Base-by-base conservation (phyloP, 1,140 invertebrate species). In the Psix sp. region DNA sequence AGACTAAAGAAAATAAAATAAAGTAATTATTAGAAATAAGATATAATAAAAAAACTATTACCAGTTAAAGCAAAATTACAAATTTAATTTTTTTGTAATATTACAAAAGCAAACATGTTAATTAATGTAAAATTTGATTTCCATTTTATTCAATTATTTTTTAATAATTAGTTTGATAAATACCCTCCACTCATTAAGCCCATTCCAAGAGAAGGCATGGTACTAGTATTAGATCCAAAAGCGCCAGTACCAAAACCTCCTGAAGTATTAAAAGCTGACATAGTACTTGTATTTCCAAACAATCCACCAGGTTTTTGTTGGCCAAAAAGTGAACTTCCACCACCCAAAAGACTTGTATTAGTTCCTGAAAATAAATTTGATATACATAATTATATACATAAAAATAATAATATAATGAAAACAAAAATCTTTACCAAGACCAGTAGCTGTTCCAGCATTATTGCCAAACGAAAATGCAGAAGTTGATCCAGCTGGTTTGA, bases 241-340 rank as follows among this genome's bases (percentile, higher is more conserved):
- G 77, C 72, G 13, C 78, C 52, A 0, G 78, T 68, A 43, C 84
- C 88, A 52, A 89, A 87, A 5, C 84, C 78, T 0, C 84, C 76
- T 13, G 76, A 40, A 13, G 33, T 80, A 36, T 84, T 86, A 21
- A 86, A 87, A 0, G 54, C 35, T 3, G 65, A 60, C 10, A 79
- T 66, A 11, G 74, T 83, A 10, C 80, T 77, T 2, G 82, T 80
- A 35, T 77, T 87, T 15, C 88, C 88, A 82, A 93, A 93, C 2
- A 93, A 74, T 29, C 88, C 88, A 2, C 88, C 85, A 1, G 90
- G 84, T 75, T 89, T 90, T 57, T 84, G 84, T 46, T 84, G 85
- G 1, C 84, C 84, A 76, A 90, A 90, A 2, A 91, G 72, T 3
- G 79, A 80, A 16, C 78, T 84, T 14, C 87, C 86, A 6, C 84